Conservation (phyloP, 2,797 vertebrate genomes). For the Paguma larvata region DNA sequence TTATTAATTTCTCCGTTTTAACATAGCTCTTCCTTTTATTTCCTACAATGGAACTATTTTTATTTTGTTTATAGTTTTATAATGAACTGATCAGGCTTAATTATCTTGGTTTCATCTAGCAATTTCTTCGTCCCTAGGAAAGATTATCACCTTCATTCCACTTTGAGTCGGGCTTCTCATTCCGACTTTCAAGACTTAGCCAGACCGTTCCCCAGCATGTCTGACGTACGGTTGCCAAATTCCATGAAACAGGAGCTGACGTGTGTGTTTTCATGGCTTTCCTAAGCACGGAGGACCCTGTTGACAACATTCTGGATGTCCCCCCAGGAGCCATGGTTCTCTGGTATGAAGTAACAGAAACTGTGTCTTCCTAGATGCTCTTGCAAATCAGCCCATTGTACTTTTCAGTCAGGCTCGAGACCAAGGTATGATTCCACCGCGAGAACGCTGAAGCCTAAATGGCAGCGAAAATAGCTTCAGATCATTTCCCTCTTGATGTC, state of each 20-base stretch:
- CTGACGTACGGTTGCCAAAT: constrained; percentile 58
- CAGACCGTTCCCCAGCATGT: constrained; percentile 63
- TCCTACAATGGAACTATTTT: background rate
- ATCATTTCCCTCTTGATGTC: background rate
- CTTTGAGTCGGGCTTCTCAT: constrained; percentile 64
- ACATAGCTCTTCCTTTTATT: background rate
- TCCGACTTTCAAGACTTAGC: constrained; percentile 63
- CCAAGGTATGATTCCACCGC: background rate
- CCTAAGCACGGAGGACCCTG: background rate
- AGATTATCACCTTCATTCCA: constrained; percentile 69
- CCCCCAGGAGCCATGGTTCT: background rate
- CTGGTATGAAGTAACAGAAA: background rate
- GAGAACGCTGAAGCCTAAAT: background rate
- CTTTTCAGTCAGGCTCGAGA: background rate
- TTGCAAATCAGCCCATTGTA: background rate
- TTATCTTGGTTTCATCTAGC: constrained; percentile 56
- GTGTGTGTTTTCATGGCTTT: constrained; percentile 56
- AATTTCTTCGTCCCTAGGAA: constrained; percentile 63
- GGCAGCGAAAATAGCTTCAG: background rate
- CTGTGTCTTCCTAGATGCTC: background rate
- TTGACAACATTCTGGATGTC: constrained; percentile 40
- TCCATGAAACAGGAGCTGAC: constrained; percentile 54
- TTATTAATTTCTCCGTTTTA: constrained; percentile 14
- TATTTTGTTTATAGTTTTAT: constrained; percentile 15
- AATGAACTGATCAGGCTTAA: constrained; percentile 27